Evolutionary conservation across 2,888 invertebrate genomes (phyloP).

Genomic region (Athrips mouffetella): DNA sequence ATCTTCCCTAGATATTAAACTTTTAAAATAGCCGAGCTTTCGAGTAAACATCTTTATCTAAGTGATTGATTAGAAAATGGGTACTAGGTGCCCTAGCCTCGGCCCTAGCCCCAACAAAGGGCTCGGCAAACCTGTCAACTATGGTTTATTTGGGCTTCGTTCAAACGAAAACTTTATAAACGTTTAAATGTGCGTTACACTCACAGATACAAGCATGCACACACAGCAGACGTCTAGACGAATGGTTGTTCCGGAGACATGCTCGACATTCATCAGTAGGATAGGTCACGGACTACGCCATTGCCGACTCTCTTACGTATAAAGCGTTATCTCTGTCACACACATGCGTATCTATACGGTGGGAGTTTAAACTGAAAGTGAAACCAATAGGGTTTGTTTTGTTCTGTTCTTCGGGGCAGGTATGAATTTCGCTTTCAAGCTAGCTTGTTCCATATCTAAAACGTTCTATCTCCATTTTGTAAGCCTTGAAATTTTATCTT

Average conservation of each 20-base stretch:
- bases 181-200: not conserved
- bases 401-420: slow-evolving; percentile 38
- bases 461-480: slow-evolving; percentile 36
- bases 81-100: too few relatives aligned
- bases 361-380: slow-evolving; percentile 12
- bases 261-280: slow-evolving; percentile 77
- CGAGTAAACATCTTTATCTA: too few relatives aligned
- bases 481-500: slow-evolving; percentile 23
- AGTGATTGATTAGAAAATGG: too few relatives aligned
- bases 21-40: too few relatives aligned
- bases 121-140: too few relatives aligned
- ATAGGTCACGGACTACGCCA: slow-evolving; percentile 75
- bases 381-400: slow-evolving; percentile 19
- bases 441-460: slow-evolving; percentile 33
- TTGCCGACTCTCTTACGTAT: slow-evolving; percentile 47
- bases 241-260: slow-evolving; percentile 72
- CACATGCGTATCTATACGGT: slow-evolving; percentile 16
- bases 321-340: slow-evolving; percentile 38
- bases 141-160: not conserved
- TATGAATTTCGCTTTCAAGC: slow-evolving; percentile 77
- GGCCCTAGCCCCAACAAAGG: too few relatives aligned
- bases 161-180: not conserved
- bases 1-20: too few relatives aligned
- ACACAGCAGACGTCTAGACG: slow-evolving; percentile 63
- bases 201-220: slow-evolving; percentile 37